phyloP scores from a whole-genome alignment of 2,113 vertebrate genomes.

The Sphaerodactylus townsendi region DNA sequence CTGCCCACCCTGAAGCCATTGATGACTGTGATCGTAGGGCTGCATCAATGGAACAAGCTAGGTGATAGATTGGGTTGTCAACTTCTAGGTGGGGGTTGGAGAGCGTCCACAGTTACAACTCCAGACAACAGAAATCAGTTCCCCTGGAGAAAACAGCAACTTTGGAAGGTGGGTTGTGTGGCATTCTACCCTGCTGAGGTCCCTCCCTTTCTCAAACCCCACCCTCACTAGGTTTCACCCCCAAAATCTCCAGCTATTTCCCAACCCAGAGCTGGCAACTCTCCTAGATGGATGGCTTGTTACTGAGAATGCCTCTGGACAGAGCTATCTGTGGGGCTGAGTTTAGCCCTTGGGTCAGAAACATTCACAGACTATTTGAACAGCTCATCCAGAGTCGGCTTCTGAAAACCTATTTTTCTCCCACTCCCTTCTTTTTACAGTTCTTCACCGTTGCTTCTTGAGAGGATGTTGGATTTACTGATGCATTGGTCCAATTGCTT shows the following conservation, averaged over 20 bases:
- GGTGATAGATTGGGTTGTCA: neutral
- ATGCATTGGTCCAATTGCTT: neutral
- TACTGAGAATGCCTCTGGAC: neutral
- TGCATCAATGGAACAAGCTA: no score
- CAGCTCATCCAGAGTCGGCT: neutral
- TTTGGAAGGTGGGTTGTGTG: no score
- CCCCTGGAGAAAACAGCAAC: no score
- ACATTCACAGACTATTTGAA: neutral
- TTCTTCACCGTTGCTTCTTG: neutral
- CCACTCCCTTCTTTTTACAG: neutral
- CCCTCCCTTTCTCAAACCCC: no score
- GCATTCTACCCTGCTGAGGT: no score
- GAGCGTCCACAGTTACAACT: no score
- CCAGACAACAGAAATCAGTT: no score
- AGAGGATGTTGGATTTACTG: neutral
- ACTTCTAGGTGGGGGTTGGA: no score
- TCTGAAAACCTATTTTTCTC: neutral
- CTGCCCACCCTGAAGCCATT: neutral
- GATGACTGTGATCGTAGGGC: neutral
- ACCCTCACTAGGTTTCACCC: no score
- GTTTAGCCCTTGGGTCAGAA: neutral
- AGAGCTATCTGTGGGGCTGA: neutral
- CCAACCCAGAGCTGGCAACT: no score
- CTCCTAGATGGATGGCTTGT: neutral
- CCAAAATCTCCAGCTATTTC: no score